Percentiles rank a stretch among this genome's conserved stretches.
Evolutionary conservation across 37 sponge, comb jelly and placozoan genomes (phyloP).

Genomic region (Mnemiopsis leidyi): DNA sequence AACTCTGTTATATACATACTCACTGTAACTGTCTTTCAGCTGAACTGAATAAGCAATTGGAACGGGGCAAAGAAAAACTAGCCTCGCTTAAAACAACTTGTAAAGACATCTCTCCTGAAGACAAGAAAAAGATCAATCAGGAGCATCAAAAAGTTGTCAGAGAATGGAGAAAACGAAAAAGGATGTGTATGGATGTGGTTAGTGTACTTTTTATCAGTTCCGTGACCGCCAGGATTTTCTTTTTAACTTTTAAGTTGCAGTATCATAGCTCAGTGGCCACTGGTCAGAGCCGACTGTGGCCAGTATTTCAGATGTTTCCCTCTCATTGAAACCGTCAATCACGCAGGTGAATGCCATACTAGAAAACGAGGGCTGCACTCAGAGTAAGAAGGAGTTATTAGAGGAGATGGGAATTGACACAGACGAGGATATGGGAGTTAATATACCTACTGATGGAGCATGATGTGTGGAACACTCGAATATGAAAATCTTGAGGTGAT

Average conservation of each 20-base stretch:
- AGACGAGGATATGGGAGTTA: slow-evolving; percentile 28
- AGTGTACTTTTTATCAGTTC: background rate
- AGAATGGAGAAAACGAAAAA: slow-evolving; percentile 56
- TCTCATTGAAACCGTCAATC: background rate
- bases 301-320: no score
- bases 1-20: no score
- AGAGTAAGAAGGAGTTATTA: slow-evolving; percentile 26
- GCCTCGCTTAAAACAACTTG: slow-evolving; percentile 2
- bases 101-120: slow-evolving; percentile 41
- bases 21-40: no score
- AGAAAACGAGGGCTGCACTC: slow-evolving; percentile 39
- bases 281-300: background rate
- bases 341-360: slow-evolving; percentile 17
- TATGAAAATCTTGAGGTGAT: no score
- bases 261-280: background rate
- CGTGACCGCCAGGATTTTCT: no score
- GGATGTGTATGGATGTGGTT: slow-evolving; percentile 62
- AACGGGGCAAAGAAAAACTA: slow-evolving; percentile 33
- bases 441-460: background rate
- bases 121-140: background rate
- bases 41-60: slow-evolving; percentile 42
- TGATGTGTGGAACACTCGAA: no score
- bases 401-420: slow-evolving; percentile 63
- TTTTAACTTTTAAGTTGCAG: background rate
- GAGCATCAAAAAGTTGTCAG: slow-evolving; percentile 1